Base-by-base conservation (phyloP, 2,888 invertebrate species). In the Heliothis peltigera region DNA sequence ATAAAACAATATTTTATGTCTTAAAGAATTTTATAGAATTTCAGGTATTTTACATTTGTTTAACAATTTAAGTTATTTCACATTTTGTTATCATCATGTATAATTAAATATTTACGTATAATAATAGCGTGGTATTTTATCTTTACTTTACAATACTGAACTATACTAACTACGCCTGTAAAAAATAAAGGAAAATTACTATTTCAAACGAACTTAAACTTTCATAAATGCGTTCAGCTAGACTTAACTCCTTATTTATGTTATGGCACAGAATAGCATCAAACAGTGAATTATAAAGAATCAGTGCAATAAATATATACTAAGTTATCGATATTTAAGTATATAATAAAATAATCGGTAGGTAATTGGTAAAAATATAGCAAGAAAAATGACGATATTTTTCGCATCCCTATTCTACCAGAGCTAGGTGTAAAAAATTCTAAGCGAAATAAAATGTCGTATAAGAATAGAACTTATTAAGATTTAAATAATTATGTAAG, bases 151-250 rank as follows among this genome's bases (percentile, higher is more conserved):
- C 44, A 75, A 53, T 58, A 60, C 21, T 68, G 57, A 63, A n/a
- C n/a, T n/a, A n/a, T 21, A 63, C 44, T 70, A 62, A 55, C 47
- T 79, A 77, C 56, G 77, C 77, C 79, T 79, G 78, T 57, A 77
- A 77, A 64, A 79, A 66, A 77, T 72, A 62, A 62, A 68, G 39
- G 21, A 42, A 44, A 46, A 70, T 58, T 67, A 65, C 58, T 72
- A 57, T 55, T 66, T 54, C 54, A 32, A 64, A 39, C 55, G 43
- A 18, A 56, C 55, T 43, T 19, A 51, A 55, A 53, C 19, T 19
- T 68, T 44, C 18, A 71, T 64, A 49, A 64, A 64, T 63, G 35
- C 47, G 1, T 15, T 52, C 19, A 42, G 46, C 21, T 49, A 54
- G 21, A 44, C 48, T 39, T n/a, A 49, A 17, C 21, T 21, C 54